Evolutionary conservation across 2,113 vertebrate genomes (phyloP).

Genomic region (Catagonus wagneri): DNA sequence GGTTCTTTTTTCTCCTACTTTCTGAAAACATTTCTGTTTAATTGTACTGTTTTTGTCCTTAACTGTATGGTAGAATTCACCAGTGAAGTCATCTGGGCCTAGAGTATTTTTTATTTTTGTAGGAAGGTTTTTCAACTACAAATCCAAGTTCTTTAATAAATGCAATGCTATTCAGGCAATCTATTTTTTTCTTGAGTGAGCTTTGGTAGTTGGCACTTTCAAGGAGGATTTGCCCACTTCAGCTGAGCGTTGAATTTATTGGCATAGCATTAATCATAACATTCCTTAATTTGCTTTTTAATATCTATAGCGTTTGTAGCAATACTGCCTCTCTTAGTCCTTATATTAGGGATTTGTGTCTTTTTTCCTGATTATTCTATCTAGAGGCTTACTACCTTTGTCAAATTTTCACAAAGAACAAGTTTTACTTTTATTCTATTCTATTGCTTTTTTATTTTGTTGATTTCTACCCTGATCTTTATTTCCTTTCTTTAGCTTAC

Average conservation of each 20-base stretch:
- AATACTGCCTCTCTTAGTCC: neutral
- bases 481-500: neutral
- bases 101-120: neutral
- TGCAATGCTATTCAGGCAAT: neutral
- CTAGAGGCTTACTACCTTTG: neutral
- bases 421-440: slow-evolving; percentile 24
- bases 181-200: neutral
- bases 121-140: neutral
- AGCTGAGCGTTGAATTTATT: neutral
- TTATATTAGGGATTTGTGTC: neutral
- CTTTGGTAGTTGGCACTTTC: neutral
- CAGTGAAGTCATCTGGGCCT: neutral
- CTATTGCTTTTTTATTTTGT: neutral
- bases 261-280: neutral
- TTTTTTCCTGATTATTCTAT: neutral
- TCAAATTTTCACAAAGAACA: neutral
- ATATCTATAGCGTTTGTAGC: neutral
- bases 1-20: neutral
- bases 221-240: neutral
- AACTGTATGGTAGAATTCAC: neutral
- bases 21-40: neutral
- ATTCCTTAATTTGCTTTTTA: neutral
- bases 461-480: neutral
- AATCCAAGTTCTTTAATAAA: neutral
- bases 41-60: neutral